Conservation (phyloP, 2,888 invertebrate genomes). For the Liposcelis brunnea region DNA sequence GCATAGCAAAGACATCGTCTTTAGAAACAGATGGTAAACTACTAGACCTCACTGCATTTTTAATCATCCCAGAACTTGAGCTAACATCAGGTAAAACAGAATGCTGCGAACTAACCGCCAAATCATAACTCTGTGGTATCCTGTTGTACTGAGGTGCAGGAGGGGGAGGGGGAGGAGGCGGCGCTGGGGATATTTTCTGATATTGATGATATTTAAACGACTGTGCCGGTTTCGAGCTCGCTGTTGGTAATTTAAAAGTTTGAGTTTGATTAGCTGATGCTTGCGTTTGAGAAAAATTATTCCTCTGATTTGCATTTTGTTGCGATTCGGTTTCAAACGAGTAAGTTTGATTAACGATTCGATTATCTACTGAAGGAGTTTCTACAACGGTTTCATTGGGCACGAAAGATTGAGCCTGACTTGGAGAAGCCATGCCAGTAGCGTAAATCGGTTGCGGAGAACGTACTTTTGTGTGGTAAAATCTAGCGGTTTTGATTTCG, state of each 20-base stretch:
- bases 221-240: not conserved
- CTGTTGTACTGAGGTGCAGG: not conserved
- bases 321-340: constrained; percentile 10
- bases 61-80: not conserved
- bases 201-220: not conserved
- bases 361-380: too few relatives aligned
- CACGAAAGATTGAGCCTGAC: too few relatives aligned
- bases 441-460: too few relatives aligned
- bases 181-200: constrained; percentile 13
- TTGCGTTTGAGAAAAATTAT: not conserved
- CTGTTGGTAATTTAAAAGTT: not conserved
- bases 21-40: constrained; percentile 13
- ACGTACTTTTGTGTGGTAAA: too few relatives aligned
- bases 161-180: constrained; percentile 12
- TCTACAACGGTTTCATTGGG: too few relatives aligned
- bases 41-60: constrained; percentile 10
- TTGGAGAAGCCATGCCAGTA: too few relatives aligned
- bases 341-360: too few relatives aligned
- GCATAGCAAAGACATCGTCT: constrained; percentile 28
- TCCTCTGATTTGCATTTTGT: constrained; percentile 26
- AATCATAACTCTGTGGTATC: constrained; percentile 1
- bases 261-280: constrained; percentile 4
- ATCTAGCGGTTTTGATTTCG: too few relatives aligned
- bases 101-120: not conserved
- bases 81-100: not conserved